A percentile compares a stretch with the other conserved stretches of the same genome.
phyloP scores from a whole-genome alignment of 2,113 vertebrate species.

The Psammodynastes pulverulentus region DNA sequence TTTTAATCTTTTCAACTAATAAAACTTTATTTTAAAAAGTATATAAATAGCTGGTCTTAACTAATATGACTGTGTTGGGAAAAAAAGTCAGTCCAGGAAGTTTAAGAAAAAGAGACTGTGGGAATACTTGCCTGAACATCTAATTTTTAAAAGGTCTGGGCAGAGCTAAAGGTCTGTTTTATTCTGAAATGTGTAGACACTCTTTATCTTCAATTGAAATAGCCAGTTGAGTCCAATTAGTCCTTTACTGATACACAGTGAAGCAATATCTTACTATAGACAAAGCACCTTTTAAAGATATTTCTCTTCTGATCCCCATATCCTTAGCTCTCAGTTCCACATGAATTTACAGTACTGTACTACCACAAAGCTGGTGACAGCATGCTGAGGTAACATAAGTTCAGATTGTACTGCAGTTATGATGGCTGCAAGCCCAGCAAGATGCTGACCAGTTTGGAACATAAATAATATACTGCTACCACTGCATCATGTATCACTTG shows the following conservation, averaged over 20 bases:
- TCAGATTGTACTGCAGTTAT: slow-evolving; percentile 13
- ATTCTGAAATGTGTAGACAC: neutral
- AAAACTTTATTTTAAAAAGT: no score
- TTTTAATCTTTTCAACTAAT: no score
- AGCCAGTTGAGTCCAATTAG: neutral
- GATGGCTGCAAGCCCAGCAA: slow-evolving; percentile 7
- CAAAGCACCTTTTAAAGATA: neutral
- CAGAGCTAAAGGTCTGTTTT: neutral
- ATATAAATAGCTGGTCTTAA: neutral
- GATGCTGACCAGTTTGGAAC: slow-evolving; percentile 8
- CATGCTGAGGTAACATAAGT: neutral
- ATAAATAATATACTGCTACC: neutral
- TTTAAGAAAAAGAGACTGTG: neutral
- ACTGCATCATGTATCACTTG: slow-evolving; percentile 11
- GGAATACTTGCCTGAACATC: neutral
- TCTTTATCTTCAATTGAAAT: neutral
- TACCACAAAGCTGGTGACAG: neutral
- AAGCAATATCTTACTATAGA: neutral
- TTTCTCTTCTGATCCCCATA: neutral
- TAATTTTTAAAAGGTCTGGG: neutral
- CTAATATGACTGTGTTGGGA: no score
- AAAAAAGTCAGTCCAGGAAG: neutral
- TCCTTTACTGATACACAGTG: neutral
- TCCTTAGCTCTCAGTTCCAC: neutral
- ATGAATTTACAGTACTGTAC: neutral